phyloP scores from a whole-genome alignment of 2,113 vertebrate species.

The Callopanchax toddi region DNA sequence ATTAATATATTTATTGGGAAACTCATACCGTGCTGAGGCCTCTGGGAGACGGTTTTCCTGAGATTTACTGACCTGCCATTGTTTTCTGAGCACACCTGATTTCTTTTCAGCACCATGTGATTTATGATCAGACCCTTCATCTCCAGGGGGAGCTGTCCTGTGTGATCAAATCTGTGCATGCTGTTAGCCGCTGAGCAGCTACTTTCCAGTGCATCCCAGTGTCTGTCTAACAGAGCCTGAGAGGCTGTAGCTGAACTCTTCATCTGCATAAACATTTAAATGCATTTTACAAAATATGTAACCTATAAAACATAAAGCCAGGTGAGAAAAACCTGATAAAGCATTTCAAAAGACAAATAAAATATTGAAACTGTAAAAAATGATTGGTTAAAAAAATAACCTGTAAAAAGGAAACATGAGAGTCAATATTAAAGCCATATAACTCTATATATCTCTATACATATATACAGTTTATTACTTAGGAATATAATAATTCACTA shows the following conservation, averaged over 20 bases:
- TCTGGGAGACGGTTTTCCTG: not conserved
- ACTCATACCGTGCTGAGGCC: conserved; percentile 35
- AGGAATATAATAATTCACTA: too few relatives aligned
- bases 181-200: conserved; percentile 24
- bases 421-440: too few relatives aligned
- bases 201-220: conserved; percentile 1
- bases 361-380: too few relatives aligned
- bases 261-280: conserved; percentile 21
- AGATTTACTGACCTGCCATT: conserved; percentile 34
- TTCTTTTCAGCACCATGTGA: conserved; percentile 22
- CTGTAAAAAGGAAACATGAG: too few relatives aligned
- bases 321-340: not conserved
- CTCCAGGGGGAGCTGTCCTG: conserved; percentile 31
- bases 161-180: conserved; percentile 36
- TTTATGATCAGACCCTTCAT: conserved; percentile 36
- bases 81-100: conserved; percentile 23
- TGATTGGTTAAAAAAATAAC: too few relatives aligned
- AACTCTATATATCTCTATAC: too few relatives aligned
- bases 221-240: conserved; percentile 27
- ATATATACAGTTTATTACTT: too few relatives aligned
- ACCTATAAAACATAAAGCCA: not conserved
- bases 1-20: conserved; percentile 40
- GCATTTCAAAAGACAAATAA: not conserved
- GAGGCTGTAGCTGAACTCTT: conserved; percentile 18
- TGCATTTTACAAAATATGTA: not conserved